These are phyloP conservation scores for Papilio glaucus DNA, from an alignment of 1,140 invertebrate genomes.

Conservation along the genomic window DNA sequence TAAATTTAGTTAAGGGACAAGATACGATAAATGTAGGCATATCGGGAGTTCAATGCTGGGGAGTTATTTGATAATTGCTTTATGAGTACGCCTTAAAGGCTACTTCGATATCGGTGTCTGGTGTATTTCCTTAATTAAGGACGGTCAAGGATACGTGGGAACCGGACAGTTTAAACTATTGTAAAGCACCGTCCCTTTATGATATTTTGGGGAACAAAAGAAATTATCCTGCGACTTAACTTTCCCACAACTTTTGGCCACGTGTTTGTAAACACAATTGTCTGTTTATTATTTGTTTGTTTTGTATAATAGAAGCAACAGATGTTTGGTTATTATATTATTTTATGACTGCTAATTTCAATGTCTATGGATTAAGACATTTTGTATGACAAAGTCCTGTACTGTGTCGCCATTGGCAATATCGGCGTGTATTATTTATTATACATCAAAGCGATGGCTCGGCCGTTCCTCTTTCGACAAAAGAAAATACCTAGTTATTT, in stretches of 20 bases:
- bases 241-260: conserved; percentile 59
- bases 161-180: conserved; percentile 48
- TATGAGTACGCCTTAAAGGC: conserved; percentile 73
- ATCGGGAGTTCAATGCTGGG: conserved; percentile 55
- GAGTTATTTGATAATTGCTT: conserved; percentile 80
- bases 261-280: conserved; percentile 55
- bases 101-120: conserved; percentile 69
- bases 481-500: conserved; percentile 74
- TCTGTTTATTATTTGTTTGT: conserved; percentile 54
- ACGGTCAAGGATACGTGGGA: conserved; percentile 73
- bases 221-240: conserved; percentile 62
- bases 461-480: conserved; percentile 68
- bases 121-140: conserved; percentile 78
- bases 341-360: conserved; percentile 41
- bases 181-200: conserved; percentile 62
- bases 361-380: neutral
- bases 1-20: conserved; percentile 66
- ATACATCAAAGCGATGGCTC: conserved; percentile 36
- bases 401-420: conserved; percentile 4
- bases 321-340: conserved; percentile 57
- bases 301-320: conserved; percentile 56
- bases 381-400: conserved; percentile 8
- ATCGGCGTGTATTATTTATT: neutral
- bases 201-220: conserved; percentile 66
- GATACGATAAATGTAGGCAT: conserved; percentile 38